Percentiles rank a stretch among this genome's conserved stretches.
Conservation (phyloP, 2,888 invertebrate species). For the Melanophora roralis region DNA sequence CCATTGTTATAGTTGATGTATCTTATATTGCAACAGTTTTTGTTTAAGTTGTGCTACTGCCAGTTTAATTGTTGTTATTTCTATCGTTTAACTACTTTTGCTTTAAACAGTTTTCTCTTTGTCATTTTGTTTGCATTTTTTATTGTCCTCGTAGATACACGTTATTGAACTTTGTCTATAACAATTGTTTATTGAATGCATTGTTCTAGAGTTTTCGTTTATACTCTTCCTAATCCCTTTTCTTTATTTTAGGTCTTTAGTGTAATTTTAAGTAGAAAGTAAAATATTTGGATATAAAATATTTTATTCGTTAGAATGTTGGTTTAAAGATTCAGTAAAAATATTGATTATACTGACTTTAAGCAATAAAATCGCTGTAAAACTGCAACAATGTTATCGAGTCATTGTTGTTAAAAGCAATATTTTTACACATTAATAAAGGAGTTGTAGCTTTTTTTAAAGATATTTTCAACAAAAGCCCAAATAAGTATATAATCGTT, state of each 20-base stretch:
- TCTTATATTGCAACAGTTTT: slow-evolving; percentile 12
- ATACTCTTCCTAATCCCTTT: slow-evolving; percentile 24
- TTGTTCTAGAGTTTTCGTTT: not conserved
- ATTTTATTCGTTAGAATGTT: slow-evolving; percentile 41
- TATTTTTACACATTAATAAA: too few species aligned
- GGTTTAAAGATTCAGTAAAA: slow-evolving; percentile 32
- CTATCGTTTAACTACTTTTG: slow-evolving; percentile 54
- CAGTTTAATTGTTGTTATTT: slow-evolving; percentile 26
- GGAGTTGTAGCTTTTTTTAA: too few species aligned
- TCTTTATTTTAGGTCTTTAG: slow-evolving; percentile 38
- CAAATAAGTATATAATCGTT: too few species aligned
- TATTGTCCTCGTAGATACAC: slow-evolving; percentile 5
- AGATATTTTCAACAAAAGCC: too few species aligned
- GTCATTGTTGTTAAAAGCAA: slow-evolving; percentile 36
- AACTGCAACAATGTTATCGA: slow-evolving; percentile 47
- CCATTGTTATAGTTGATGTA: slow-evolving; percentile 30
- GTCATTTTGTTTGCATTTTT: not conserved
- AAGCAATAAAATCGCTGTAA: not conserved
- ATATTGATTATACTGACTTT: slow-evolving; percentile 40
- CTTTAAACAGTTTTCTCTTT: slow-evolving; percentile 22
- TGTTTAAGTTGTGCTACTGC: slow-evolving; percentile 31
- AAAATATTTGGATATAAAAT: slow-evolving; percentile 11
- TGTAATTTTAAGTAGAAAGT: slow-evolving; percentile 27
- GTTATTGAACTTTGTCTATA: slow-evolving; percentile 55
- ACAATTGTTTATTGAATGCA: slow-evolving; percentile 21